These are phyloP conservation scores for Hylia prasina DNA, from an alignment of 2,113 vertebrate species.

Conservation along the genomic window DNA sequence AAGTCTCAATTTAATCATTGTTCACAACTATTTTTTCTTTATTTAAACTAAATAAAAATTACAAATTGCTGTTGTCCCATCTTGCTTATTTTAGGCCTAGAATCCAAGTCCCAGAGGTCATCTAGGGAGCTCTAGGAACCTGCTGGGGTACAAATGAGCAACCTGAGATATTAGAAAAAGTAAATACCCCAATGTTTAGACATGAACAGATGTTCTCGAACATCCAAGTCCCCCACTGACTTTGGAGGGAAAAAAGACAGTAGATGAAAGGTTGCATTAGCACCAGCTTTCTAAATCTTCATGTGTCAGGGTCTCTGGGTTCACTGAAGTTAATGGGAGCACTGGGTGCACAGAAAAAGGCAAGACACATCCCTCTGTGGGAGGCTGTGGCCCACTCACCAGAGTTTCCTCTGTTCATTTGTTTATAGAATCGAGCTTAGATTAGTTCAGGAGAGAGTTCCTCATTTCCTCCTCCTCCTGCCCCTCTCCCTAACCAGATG, in stretches of 20 bases:
- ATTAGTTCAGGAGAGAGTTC: slow-evolving; percentile 30
- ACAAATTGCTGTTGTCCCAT: neutral
- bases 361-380: neutral
- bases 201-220: neutral
- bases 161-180: neutral
- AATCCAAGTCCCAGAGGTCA: neutral
- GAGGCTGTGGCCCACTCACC: neutral
- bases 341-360: neutral
- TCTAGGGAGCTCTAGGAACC: neutral
- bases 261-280: neutral
- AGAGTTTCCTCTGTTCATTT: neutral
- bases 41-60: neutral
- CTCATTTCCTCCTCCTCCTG: neutral
- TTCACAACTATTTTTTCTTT: neutral
- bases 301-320: neutral
- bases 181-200: neutral
- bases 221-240: neutral
- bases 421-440: slow-evolving; percentile 11
- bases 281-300: neutral
- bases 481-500: slow-evolving; percentile 34
- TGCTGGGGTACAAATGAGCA: neutral
- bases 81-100: neutral
- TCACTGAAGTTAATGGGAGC: neutral
- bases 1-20: neutral
- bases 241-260: neutral